A percentile compares a stretch with the other conserved stretches of the same genome.
These are phyloP conservation scores for Eretmocerus hayati DNA, from an alignment of 2,888 invertebrate species.

Conservation along the genomic window DNA sequence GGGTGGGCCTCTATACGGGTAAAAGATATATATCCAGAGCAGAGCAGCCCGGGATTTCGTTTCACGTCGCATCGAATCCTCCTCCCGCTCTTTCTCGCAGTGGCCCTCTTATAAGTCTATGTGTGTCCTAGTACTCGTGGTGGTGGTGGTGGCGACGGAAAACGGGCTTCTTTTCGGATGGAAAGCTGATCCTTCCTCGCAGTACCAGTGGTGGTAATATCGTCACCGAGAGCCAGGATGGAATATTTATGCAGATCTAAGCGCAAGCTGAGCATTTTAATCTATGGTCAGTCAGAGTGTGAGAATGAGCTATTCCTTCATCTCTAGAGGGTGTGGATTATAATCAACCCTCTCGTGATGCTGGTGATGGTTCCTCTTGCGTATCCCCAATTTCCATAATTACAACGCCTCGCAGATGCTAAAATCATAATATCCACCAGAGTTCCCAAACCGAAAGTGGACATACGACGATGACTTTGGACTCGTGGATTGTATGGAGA, in stretches of 20 bases:
- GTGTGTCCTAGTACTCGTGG: no score
- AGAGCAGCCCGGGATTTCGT: constrained; percentile 20
- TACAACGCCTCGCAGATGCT: constrained; percentile 47
- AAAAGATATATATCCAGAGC: constrained; percentile 10
- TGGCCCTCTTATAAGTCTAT: no score
- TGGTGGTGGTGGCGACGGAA: no score
- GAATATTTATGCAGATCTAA: constrained; percentile 21
- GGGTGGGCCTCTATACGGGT: no score
- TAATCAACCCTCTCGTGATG: constrained; percentile 49
- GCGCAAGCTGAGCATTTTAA: constrained; percentile 46
- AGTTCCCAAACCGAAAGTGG: not conserved
- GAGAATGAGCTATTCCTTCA: no score
- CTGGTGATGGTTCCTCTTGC: no score
- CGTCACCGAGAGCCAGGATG: constrained; percentile 33
- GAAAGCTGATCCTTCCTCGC: constrained; percentile 38
- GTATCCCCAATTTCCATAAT: constrained; percentile 49
- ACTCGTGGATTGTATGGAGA: no score
- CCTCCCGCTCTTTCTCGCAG: constrained; percentile 2
- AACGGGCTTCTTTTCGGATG: constrained; percentile 11
- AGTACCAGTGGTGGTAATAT: no score
- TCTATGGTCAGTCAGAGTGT: constrained; percentile 41
- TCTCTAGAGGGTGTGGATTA: no score
- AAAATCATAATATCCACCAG: constrained; percentile 49
- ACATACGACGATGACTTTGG: no score
- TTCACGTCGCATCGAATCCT: constrained; percentile 17